Conservation (phyloP, 2,888 invertebrate species). For the Falcaria lacertinaria region DNA sequence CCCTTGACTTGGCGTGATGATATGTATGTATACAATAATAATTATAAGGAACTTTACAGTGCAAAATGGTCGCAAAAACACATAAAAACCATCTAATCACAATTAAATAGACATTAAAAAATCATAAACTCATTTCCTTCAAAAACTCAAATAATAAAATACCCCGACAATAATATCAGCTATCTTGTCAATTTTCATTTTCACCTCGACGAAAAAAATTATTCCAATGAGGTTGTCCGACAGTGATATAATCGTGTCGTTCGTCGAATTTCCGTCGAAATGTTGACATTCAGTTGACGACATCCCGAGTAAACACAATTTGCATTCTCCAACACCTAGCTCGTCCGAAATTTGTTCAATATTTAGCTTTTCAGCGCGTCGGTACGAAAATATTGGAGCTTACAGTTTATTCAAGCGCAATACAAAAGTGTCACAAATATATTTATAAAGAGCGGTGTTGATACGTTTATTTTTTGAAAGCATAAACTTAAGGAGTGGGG, state of each 20-base stretch:
- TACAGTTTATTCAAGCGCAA: not conserved
- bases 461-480: too few species aligned
- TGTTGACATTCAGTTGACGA: conserved; percentile 39
- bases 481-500: too few species aligned
- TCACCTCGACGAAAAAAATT: conserved; percentile 4
- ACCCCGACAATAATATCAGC: too few species aligned
- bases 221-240: conserved; percentile 15
- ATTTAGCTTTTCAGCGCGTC: conserved; percentile 23
- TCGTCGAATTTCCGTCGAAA: conserved; percentile 8
- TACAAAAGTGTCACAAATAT: conserved; percentile 8
- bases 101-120: too few species aligned
- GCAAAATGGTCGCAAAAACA: too few species aligned
- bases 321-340: conserved; percentile 40
- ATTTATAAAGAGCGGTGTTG: too few species aligned
- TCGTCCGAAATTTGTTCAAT: conserved; percentile 32
- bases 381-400: conserved; percentile 3
- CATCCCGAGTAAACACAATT: conserved; percentile 44
- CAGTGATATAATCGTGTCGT: conserved; percentile 16
- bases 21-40: too few species aligned
- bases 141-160: too few species aligned
- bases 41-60: too few species aligned
- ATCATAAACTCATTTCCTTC: too few species aligned
- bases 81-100: too few species aligned
- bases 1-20: too few species aligned
- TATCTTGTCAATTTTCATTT: not conserved